Evolutionary conservation across 2,113 vertebrate species (phyloP), one percentile per base, ranked within the genome.

Genomic region (Madoqua kirkii): DNA sequence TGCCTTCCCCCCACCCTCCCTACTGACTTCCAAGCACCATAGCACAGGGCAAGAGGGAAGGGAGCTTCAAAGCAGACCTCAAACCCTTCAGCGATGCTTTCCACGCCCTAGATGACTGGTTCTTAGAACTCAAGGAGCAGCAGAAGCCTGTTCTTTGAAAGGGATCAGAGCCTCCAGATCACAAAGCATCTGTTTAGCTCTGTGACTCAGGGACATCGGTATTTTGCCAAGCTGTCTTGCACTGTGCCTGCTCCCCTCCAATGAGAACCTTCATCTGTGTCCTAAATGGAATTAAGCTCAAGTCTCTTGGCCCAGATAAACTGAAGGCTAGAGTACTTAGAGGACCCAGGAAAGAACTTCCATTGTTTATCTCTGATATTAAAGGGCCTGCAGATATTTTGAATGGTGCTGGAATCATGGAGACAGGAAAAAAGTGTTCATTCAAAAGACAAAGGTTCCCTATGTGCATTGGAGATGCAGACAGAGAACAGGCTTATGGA

Each of bases 241-340:
- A 0, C 64, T 76, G 55, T 45, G 89, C 40, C 82, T 11, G 0
- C 50, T 83, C 82, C 76, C n/a, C 52, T 83, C 94, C 67, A 52
- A 54, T 48, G 33, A 89, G 55, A 85, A 59, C 40, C 40, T 97
- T 95, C 17, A 82, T 67, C 57, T 89, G 52, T 64, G 85, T 85
- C 50, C 62, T 76, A 94, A 96, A 95, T 57, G 43, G 79, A 96
- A 94, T 96, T 94, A 94, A 55, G 94, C 31, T 40, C 52, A n/a
- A 74, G 50, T 82, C 31, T 84, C 43, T 50, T 40, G 67, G 60
- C 54, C 54, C 45, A 31, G 54, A 93, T 85, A 60, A 94, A 89
- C 3, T n/a, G 55, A 29, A 93, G 59, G 43, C 76, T 76, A 78
- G 79, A 91, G 81, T 59, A 52, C 55, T 60, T 62, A 52, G 19